These are phyloP conservation scores for Strix occidentalis DNA, from an alignment of 2,797 vertebrate species.

Conservation along the genomic window DNA sequence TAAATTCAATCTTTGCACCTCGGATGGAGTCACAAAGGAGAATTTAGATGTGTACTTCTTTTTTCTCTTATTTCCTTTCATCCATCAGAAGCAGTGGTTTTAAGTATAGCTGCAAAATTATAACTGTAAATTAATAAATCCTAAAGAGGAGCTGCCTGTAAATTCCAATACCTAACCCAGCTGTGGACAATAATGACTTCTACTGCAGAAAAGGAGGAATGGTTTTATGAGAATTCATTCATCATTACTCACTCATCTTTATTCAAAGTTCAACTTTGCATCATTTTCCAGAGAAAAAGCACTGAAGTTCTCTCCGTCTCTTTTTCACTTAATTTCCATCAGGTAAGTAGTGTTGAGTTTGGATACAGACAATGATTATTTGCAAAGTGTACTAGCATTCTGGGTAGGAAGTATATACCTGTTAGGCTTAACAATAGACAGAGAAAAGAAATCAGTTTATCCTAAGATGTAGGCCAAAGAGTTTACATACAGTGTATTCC, in stretches of 20 bases:
- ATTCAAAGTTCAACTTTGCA: background rate
- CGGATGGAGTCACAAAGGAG: background rate
- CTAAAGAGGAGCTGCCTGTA: background rate
- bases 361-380: background rate
- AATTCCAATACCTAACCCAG: background rate
- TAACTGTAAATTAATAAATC: background rate
- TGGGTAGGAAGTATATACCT: background rate
- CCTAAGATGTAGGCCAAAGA: background rate
- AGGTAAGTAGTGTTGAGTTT: background rate
- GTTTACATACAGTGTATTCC: background rate
- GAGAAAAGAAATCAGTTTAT: background rate
- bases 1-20: background rate
- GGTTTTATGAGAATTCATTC: background rate
- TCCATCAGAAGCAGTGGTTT: background rate
- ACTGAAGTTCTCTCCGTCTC: rapidly evolving
- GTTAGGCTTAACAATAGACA: background rate
- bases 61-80: background rate
- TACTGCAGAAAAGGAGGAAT: background rate
- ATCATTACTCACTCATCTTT: background rate
- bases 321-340: background rate
- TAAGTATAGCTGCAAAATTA: background rate
- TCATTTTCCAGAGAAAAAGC: background rate
- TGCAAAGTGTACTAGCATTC: background rate
- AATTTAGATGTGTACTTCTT: background rate
- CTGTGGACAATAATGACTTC: background rate